These are phyloP conservation scores for Microplitis demolitor DNA, from an alignment of 1,140 invertebrate species.

Conservation along the genomic window DNA sequence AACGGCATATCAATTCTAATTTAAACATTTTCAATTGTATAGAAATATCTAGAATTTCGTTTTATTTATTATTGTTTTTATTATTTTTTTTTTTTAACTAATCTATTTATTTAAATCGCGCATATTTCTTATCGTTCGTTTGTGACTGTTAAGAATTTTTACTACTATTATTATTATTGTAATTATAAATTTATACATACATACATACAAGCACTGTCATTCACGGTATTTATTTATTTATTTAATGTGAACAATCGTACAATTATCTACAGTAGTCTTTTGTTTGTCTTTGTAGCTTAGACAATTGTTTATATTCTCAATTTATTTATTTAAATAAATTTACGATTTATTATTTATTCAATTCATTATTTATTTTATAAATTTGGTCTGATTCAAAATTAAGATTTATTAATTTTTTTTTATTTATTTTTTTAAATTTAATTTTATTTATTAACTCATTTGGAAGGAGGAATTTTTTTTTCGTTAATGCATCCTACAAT, in stretches of 20 bases:
- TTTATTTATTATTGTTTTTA: no score
- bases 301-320: background rate
- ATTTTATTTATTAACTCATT: background rate
- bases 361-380: background rate
- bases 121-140: no score
- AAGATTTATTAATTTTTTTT: background rate
- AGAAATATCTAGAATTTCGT: no score
- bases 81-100: no score
- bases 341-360: constrained; percentile 31
- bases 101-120: no score
- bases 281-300: constrained; percentile 29
- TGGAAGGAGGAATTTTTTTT: background rate
- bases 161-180: background rate
- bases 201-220: background rate
- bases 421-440: background rate
- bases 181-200: background rate
- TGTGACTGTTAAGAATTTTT: no score
- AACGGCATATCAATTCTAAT: background rate
- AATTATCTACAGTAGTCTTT: constrained; percentile 46
- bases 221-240: background rate
- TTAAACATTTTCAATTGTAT: no score
- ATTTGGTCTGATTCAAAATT: background rate
- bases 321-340: constrained; percentile 8
- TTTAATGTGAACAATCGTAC: background rate
- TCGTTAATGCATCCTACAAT: constrained; percentile 19